These are phyloP conservation scores for Liasis olivaceus DNA, from an alignment of 2,797 vertebrate genomes.

Conservation along the genomic window DNA sequence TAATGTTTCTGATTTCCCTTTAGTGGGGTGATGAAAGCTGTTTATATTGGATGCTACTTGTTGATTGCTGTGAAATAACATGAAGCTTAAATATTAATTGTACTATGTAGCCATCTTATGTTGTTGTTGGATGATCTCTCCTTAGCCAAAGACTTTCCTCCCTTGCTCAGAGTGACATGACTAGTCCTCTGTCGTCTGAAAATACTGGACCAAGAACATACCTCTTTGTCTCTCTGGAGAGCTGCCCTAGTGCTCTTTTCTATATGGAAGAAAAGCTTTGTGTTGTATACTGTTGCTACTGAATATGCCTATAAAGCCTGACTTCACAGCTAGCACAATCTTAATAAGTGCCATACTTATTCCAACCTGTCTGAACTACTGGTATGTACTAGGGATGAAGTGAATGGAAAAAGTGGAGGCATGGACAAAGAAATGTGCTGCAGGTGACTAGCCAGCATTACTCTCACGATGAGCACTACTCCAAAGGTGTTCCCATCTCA, in stretches of 20 bases:
- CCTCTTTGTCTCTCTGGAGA: constrained; percentile 57
- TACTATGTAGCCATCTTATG: constrained; percentile 53
- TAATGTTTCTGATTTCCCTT: constrained; percentile 3
- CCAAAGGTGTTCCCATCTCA: constrained; percentile 23
- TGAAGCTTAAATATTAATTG: constrained; percentile 34
- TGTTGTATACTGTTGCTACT: constrained; percentile 17
- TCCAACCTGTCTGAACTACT: not conserved
- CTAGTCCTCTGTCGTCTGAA: constrained; percentile 64
- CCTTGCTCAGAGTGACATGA: constrained; percentile 60
- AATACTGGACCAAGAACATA: constrained; percentile 57
- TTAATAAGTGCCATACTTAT: not conserved
- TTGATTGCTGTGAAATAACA: constrained; percentile 8
- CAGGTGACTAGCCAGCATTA: constrained; percentile 15
- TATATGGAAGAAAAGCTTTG: constrained; percentile 33
- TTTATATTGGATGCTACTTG: not conserved
- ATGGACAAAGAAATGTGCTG: constrained; percentile 13
- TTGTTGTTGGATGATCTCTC: constrained; percentile 68
- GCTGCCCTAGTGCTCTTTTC: constrained; percentile 46
- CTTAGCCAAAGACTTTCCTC: constrained; percentile 65
- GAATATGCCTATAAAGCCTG: constrained; percentile 31
- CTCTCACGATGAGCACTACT: constrained; percentile 22
- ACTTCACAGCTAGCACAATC: constrained; percentile 33
- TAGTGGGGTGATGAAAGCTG: not conserved
- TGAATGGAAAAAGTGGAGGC: constrained; percentile 4
- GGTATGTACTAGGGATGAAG: constrained; percentile 24